Conservation (phyloP, 2,888 invertebrate genomes). For the Globia sparganii region DNA sequence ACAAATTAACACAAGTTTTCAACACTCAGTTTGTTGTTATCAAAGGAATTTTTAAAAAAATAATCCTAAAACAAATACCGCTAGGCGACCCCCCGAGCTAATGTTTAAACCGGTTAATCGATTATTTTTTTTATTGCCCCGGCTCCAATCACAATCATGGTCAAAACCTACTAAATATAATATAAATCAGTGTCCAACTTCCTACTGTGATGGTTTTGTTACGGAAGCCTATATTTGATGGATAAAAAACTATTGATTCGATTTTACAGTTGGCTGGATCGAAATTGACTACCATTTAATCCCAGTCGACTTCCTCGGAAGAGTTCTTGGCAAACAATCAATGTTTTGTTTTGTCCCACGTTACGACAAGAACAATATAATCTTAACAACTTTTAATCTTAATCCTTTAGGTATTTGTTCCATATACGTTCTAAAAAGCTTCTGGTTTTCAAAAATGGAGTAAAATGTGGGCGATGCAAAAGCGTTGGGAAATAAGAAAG, state of each 20-base stretch:
- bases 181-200: constrained; percentile 63
- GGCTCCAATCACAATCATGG: constrained; percentile 50
- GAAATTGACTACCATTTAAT: constrained; percentile 62
- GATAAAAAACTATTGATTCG: constrained; percentile 69
- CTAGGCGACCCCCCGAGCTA: not conserved
- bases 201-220: constrained; percentile 67
- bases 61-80: constrained; percentile 2
- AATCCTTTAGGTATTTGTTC: not conserved
- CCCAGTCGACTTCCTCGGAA: constrained; percentile 62
- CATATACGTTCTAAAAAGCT: not conserved
- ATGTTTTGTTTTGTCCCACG: not conserved
- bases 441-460: not conserved
- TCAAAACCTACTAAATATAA: constrained; percentile 47
- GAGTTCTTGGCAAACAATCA: constrained; percentile 36
- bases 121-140: constrained; percentile 21
- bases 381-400: not conserved
- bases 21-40: constrained; percentile 15
- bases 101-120: constrained; percentile 6
- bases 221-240: constrained; percentile 65
- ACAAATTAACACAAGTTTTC: constrained; percentile 22
- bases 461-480: not conserved
- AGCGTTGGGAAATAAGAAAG: not conserved
- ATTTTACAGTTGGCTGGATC: constrained; percentile 74
- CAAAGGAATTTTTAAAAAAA: too few relatives aligned
- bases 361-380: constrained; percentile 11